Evolutionary conservation across 2,113 vertebrate species (phyloP), one percentile per base, ranked within the genome.

Genomic region (Rhagologus leucostigma): DNA sequence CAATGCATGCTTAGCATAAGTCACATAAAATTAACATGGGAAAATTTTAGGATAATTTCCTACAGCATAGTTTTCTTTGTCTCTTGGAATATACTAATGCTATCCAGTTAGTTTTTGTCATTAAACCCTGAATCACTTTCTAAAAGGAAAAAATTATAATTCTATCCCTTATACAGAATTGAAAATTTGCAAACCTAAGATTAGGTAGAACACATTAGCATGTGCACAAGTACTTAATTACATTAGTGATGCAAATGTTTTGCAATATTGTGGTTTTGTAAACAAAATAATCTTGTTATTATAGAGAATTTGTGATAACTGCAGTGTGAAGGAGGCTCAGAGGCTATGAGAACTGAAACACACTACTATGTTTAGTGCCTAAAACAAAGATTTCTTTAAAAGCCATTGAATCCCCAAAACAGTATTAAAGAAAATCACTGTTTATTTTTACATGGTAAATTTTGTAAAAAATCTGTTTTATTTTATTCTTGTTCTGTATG

Each of bases 231-330:
- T 87, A 89, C 83, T 97, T 98, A 98, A 98, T 98, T 98, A 97
- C 95, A 97, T 97, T 98, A 97, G 94, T 82, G 93, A 97, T 98
- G 97, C 97, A 97, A 98, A 97, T 95, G 47, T 96, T 98, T 97
- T 96, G 96, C 95, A 95, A 96, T 91, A 96, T 95, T 96, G 94
- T 95, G 86, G 67, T 90, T 97, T 97, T 95, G 94, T 97, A 98
- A 97, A 97, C 90, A 97, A 96, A 96, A 93, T 92, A 74, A 98
- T 98, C 96, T 96, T 96, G 47, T 97, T 98, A 86, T 97, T 97
- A 91, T 91, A 94, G 95, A 90, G 92, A 96, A 97, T 98, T 97
- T 96, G 82, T 84, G 86, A 90, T 93, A 96, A 94, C 86, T 96
- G 83, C 76, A 62, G 79, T 90, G 55, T 95, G 84, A 95, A 95